Percentiles rank a stretch among this genome's conserved stretches.
Conservation (phyloP, 92 coral and sea anemone species). For the Epizoanthus stellaris region DNA sequence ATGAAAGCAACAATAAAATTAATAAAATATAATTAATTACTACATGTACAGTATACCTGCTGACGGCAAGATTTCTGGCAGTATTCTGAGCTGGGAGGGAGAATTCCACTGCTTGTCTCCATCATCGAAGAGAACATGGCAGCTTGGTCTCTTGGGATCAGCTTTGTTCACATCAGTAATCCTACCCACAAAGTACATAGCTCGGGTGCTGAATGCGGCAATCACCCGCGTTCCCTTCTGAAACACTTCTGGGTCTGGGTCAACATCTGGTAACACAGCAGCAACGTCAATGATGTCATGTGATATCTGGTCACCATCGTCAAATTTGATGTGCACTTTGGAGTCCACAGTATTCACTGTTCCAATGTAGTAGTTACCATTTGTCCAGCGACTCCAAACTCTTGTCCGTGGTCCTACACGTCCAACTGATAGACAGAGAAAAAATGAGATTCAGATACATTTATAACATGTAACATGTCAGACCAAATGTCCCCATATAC, state of each 20-base stretch:
- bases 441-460: too few species aligned
- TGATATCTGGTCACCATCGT: conserved; percentile 65
- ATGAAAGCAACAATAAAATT: too few species aligned
- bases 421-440: conserved; percentile 14
- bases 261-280: conserved; percentile 60
- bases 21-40: too few species aligned
- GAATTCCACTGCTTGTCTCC: conserved; percentile 59
- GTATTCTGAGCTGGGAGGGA: conserved; percentile 48
- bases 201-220: conserved; percentile 52
- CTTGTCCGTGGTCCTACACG: conserved; percentile 61
- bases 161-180: conserved; percentile 45
- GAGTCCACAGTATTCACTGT: conserved; percentile 60
- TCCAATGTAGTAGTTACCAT: conserved; percentile 56
- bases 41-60: too few species aligned
- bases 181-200: conserved; percentile 55
- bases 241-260: conserved; percentile 64
- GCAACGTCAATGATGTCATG: conserved; percentile 48
- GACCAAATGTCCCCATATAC: too few species aligned
- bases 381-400: conserved; percentile 69
- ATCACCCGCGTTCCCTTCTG: conserved; percentile 63
- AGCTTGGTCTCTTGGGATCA: conserved; percentile 44
- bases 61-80: conserved; percentile 48
- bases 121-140: conserved; percentile 68
- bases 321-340: conserved; percentile 59
- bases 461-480: too few species aligned